These are phyloP conservation scores for Cottus gobio DNA, from an alignment of 2,113 vertebrate genomes.

Conservation along the genomic window DNA sequence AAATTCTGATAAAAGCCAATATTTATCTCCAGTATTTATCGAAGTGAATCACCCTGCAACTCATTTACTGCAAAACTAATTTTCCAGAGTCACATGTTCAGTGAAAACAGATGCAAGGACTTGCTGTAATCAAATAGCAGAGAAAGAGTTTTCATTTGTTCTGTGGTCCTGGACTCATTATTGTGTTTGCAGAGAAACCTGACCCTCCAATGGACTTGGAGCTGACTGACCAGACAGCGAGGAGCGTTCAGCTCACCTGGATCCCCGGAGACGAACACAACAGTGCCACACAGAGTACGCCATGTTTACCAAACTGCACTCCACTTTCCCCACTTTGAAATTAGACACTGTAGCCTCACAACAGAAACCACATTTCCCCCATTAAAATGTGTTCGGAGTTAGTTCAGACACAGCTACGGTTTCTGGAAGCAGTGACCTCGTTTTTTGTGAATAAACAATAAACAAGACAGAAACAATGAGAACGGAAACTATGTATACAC, in stretches of 20 bases:
- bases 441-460: background rate
- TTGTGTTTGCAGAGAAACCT: constrained; percentile 86
- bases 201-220: constrained; percentile 93
- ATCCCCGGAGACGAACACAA: constrained; percentile 93
- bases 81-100: background rate
- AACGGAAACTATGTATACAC: background rate
- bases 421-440: background rate
- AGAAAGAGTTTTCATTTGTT: background rate
- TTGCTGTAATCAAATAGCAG: background rate
- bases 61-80: background rate
- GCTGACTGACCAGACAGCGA: constrained; percentile 89
- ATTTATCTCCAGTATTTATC: background rate
- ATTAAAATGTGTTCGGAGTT: background rate
- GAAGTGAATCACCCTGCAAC: background rate
- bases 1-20: background rate
- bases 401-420: background rate
- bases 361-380: background rate
- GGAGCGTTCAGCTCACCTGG: constrained; percentile 92
- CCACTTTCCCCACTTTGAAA: background rate
- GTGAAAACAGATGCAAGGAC: background rate
- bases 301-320: background rate
- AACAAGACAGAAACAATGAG: no score
- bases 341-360: background rate
- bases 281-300: constrained; percentile 87
- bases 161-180: background rate